phyloP scores from a whole-genome alignment of 2,113 vertebrate genomes.

The Meles meles region DNA sequence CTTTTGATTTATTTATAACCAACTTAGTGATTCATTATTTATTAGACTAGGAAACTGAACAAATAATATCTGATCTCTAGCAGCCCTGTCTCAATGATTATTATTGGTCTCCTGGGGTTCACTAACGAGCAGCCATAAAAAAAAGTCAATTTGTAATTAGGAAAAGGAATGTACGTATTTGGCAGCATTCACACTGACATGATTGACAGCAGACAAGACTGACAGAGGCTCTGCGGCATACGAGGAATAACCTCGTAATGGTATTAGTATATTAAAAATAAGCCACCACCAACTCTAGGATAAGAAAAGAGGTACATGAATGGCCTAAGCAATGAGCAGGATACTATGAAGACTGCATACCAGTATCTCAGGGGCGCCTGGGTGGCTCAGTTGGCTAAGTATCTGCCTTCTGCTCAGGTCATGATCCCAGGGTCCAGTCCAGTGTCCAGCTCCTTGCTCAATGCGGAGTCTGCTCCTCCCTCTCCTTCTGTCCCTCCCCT shows the following conservation, averaged over 20 bases:
- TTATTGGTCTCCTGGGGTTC: conserved; percentile 45
- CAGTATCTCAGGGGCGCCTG: not conserved
- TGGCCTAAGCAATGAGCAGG: not conserved
- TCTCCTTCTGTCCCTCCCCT: too few species aligned
- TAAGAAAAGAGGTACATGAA: not conserved
- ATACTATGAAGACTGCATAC: not conserved
- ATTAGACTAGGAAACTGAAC: conserved; percentile 52
- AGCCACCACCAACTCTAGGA: not conserved
- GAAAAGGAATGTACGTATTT: conserved; percentile 41
- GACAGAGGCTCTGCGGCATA: not conserved
- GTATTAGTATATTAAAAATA: conserved; percentile 22
- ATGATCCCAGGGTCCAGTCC: too few species aligned
- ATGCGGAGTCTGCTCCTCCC: too few species aligned
- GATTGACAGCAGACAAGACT: conserved; percentile 23
- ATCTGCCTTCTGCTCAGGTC: not conserved
- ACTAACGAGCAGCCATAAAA: conserved; percentile 55
- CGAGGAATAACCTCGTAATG: not conserved
- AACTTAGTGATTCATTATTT: conserved; percentile 48
- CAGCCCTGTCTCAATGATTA: conserved; percentile 34
- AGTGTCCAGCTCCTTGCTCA: too few species aligned
- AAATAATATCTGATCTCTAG: conserved; percentile 51
- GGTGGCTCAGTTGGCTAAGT: not conserved
- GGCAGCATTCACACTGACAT: not conserved
- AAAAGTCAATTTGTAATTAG: conserved; percentile 56
- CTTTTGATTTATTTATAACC: conserved; percentile 46